A percentile compares a stretch with the other conserved stretches of the same genome.
Evolutionary conservation across 2,113 vertebrate species (phyloP).

Genomic region (Oreochromis niloticus): DNA sequence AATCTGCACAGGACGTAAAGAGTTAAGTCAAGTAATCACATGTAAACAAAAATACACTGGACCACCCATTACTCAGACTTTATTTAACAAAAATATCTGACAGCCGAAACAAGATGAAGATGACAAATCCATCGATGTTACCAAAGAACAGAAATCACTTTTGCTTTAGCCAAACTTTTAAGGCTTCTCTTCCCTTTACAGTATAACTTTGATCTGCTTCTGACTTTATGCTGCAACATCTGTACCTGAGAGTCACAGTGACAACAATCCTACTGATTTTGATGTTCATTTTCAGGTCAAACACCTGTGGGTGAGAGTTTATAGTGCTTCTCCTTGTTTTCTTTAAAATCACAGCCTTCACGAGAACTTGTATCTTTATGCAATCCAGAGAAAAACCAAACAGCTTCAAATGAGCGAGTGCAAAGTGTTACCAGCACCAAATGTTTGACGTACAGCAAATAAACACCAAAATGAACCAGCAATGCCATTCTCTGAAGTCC

Average conservation of each 20-base stretch:
- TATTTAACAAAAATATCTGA: conserved; percentile 47
- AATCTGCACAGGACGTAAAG: background rate
- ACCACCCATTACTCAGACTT: conserved; percentile 6
- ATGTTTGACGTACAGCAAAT: background rate
- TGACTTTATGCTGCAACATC: background rate
- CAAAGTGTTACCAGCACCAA: background rate
- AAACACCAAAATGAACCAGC: background rate
- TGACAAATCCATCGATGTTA: background rate
- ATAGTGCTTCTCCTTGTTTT: background rate
- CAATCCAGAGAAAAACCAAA: background rate
- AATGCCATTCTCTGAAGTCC: background rate
- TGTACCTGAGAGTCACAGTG: conserved; percentile 15
- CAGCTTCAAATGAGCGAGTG: background rate
- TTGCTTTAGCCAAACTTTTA: background rate
- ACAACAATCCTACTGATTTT: background rate
- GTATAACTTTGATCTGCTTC: background rate
- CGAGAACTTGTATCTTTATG: background rate
- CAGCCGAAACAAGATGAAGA: conserved; percentile 5
- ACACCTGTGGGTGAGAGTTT: background rate
- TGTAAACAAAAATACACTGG: background rate
- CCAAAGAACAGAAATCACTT: background rate
- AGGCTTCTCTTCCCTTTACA: background rate
- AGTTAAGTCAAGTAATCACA: background rate
- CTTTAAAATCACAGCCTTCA: background rate
- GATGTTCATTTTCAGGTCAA: background rate